Percentiles rank a stretch among this genome's conserved stretches.
phyloP scores from a whole-genome alignment of 2,888 invertebrate genomes.

The Allygus modestus region DNA sequence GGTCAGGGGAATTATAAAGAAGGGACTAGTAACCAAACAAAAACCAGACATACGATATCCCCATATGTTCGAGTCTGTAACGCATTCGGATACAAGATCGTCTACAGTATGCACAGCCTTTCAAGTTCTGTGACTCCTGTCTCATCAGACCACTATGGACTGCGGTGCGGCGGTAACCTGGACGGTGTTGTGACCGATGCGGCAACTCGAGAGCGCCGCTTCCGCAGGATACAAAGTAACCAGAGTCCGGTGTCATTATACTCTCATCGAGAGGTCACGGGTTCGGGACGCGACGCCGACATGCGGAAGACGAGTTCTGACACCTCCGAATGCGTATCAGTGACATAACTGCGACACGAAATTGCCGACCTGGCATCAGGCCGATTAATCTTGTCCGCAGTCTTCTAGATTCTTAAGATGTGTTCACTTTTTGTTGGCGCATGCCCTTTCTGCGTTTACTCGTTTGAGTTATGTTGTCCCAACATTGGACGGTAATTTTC shows the following conservation, averaged over 20 bases:
- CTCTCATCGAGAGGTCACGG: constrained; percentile 16
- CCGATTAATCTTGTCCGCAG: constrained; percentile 2
- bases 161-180: background rate
- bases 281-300: background rate
- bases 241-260: background rate
- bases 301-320: constrained; percentile 13
- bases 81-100: too few species aligned
- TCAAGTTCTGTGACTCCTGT: too few species aligned
- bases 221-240: background rate
- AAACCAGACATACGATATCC: too few species aligned
- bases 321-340: constrained; percentile 6
- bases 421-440: background rate
- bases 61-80: too few species aligned
- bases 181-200: background rate
- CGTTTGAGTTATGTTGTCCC: background rate
- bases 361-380: background rate
- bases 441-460: constrained; percentile 16
- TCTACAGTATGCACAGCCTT: too few species aligned
- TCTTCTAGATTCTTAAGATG: background rate
- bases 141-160: too few species aligned
- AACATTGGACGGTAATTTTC: background rate
- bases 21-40: too few species aligned
- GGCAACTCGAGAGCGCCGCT: background rate
- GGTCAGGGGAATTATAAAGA: too few species aligned
- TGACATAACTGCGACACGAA: background rate